Evolutionary conservation across 2,113 vertebrate genomes (phyloP), one percentile per base, ranked within the genome.

Genomic region (Baryphthengus martii): DNA sequence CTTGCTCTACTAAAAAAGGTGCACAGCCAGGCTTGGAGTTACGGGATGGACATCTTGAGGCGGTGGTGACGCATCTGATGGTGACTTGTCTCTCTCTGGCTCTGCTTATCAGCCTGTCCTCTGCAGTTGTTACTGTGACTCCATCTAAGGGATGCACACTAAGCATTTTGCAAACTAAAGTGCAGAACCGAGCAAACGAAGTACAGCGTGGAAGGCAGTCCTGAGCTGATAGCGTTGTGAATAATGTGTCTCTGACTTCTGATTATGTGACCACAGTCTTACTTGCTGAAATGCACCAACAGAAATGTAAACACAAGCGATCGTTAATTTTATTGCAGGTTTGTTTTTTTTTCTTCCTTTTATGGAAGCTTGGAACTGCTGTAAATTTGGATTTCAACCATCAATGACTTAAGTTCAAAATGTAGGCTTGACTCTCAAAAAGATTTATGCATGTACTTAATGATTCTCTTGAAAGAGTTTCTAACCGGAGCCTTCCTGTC

Each of bases 331-430:
- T 92, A 88, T 63, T 90, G 65, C 63, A 74, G 39, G 0, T 0
- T 2, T 40, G 0, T 0, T 2, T 58, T 68, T 93, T 29, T 88
- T 87, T 77, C 45, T 4, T 0, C 93, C 95, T 96, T 94, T 91
- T 88, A 94, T 96, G 93, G 90, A 91, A 93, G 44, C 90, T 92
- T 94, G 85, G 63, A 73, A 93, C 52, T 74, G 40, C 79, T 92
- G 85, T 86, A 90, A 94, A 90, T 95, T 90, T 96, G 88, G 91
- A 88, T 84, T 77, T 80, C 67, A 90, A 95, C 87, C 88, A 77
- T 77, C 82, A 77, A 45, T 63, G 91, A 88, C 72, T 88, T 45
- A 78, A 93, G 88, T 96, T 95, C 92, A 93, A 93, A 91, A 91
- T 35, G 55, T 10, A 58, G 90, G 39, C 88, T 90, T 63, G 44